Evolutionary conservation across 2,888 invertebrate genomes (phyloP).

Genomic region (Formica aserva): DNA sequence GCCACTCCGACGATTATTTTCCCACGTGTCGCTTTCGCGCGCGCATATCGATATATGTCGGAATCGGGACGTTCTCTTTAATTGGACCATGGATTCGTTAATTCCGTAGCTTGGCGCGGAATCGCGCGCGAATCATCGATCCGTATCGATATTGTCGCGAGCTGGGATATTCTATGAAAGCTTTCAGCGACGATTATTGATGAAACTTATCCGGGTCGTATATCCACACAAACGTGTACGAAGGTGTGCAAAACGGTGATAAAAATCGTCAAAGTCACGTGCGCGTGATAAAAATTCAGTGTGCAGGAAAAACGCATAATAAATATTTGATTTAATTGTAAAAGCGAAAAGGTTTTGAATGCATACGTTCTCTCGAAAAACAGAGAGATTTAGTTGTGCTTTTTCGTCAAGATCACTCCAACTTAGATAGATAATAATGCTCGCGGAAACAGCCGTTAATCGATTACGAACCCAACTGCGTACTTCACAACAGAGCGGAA

Average conservation of each 20-base stretch:
- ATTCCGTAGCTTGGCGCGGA: not conserved
- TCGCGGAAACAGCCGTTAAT: not conserved
- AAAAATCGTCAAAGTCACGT: slow-evolving; percentile 5
- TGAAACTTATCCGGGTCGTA: not conserved
- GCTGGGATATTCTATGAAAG: not conserved
- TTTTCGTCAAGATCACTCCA: not conserved
- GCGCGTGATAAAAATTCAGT: not conserved
- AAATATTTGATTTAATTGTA: not conserved
- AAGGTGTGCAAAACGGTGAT: slow-evolving; percentile 12
- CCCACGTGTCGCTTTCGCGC: not conserved
- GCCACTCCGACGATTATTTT: slow-evolving; percentile 68
- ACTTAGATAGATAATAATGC: not conserved
- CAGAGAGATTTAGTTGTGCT: not conserved
- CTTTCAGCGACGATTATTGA: slow-evolving; percentile 8
- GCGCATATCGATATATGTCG: slow-evolving; percentile 9
- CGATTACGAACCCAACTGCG: not conserved
- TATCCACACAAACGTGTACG: not conserved
- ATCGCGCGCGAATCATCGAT: not conserved
- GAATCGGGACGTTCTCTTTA: slow-evolving; percentile 1
- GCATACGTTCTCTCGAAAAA: slow-evolving; percentile 2
- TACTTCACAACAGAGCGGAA: slow-evolving; percentile 12
- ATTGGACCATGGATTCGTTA: slow-evolving; percentile 35
- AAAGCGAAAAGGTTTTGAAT: slow-evolving; percentile 2
- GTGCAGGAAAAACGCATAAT: slow-evolving; percentile 8
- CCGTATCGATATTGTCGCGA: not conserved